phyloP scores from a whole-genome alignment of 2,888 invertebrate genomes.

The Agrochola lychnidis region DNA sequence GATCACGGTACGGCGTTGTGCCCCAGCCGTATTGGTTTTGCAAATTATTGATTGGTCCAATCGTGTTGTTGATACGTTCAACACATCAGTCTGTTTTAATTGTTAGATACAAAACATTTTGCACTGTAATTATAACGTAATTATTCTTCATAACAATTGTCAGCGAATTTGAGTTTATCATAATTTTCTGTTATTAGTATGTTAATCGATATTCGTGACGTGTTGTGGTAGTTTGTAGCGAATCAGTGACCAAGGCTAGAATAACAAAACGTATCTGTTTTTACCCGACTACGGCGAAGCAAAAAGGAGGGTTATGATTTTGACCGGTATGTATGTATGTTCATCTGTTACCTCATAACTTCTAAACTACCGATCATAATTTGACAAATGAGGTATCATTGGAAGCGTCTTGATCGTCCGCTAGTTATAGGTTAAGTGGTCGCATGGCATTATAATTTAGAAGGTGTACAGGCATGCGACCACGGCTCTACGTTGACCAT shows the following conservation, averaged over 20 bases:
- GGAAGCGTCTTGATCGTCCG: no score
- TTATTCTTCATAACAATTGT: constrained; percentile 1
- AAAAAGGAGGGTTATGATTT: no score
- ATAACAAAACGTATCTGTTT: constrained; percentile 6
- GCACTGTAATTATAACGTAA: neutral
- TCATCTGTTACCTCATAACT: no score
- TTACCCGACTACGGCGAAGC: no score
- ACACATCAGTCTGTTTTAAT: constrained; percentile 2
- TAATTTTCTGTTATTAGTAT: constrained; percentile 3
- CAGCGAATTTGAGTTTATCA: constrained; percentile 4
- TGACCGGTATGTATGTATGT: no score
- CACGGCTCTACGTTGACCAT: no score
- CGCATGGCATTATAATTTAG: no score
- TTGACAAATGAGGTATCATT: no score
- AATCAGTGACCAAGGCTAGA: neutral
- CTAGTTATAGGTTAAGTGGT: no score
- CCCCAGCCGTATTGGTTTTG: constrained; percentile 31
- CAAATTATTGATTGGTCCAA: constrained; percentile 47
- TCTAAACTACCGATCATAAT: no score
- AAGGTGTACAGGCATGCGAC: no score
- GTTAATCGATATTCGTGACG: constrained; percentile 15
- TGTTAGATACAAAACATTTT: neutral
- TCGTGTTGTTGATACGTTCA: constrained; percentile 3
- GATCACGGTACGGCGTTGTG: constrained; percentile 38
- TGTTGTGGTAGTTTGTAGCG: neutral